Conservation (phyloP, 2,113 vertebrate species). For the Cebidichthys violaceus region DNA sequence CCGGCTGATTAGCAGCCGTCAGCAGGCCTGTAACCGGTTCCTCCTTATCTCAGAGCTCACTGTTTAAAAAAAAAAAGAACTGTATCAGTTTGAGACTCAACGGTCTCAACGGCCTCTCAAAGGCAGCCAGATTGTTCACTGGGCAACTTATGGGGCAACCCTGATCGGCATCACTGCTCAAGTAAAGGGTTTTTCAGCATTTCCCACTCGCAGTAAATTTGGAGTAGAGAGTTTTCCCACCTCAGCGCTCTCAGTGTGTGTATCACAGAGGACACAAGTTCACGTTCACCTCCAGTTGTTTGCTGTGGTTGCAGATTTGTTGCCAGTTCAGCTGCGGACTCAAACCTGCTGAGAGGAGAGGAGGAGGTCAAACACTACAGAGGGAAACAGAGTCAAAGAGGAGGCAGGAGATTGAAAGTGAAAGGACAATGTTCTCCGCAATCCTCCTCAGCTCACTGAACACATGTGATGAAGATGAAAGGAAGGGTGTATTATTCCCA, state of each 20-base stretch:
- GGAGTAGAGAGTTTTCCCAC: constrained; percentile 12
- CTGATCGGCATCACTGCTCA: not conserved
- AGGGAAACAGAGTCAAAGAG: constrained; percentile 23
- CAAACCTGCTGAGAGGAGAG: constrained; percentile 38
- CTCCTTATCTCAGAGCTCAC: constrained; percentile 70
- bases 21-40: constrained; percentile 47
- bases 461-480: constrained; percentile 19
- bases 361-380: constrained; percentile 46
- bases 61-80: constrained; percentile 43
- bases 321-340: constrained; percentile 53
- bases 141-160: not conserved
- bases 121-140: constrained; percentile 13
- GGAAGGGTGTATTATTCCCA: not conserved
- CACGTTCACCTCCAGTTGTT: constrained; percentile 52
- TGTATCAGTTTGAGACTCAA: not conserved
- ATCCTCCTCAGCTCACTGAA: constrained; percentile 22
- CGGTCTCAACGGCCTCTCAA: not conserved
- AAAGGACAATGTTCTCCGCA: constrained; percentile 32
- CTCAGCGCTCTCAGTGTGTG: not conserved
- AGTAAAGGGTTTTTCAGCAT: not conserved
- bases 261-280: constrained; percentile 48
- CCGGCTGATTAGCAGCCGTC: constrained; percentile 68
- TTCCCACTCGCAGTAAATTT: not conserved
- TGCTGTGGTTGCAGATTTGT: constrained; percentile 76
- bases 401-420: constrained; percentile 30